Percentiles rank a stretch among this genome's conserved stretches.
Evolutionary conservation across 2,113 vertebrate species (phyloP).

Genomic region (Sinocyclocheilus anophthalmus): DNA sequence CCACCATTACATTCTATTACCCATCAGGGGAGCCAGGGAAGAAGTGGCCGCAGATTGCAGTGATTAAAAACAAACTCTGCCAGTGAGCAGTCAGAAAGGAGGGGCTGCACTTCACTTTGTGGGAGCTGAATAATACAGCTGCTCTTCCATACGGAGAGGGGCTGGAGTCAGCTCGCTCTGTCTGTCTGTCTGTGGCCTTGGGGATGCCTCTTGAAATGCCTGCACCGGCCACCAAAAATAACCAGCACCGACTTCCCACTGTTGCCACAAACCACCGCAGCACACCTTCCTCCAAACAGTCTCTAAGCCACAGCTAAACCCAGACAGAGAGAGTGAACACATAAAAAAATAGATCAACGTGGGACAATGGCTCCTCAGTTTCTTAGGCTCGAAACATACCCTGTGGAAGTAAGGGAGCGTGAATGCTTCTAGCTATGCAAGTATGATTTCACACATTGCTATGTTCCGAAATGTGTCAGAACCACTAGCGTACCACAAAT

Average conservation of each 20-base stretch:
- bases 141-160: constrained; percentile 42
- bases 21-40: constrained; percentile 39
- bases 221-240: constrained; percentile 44
- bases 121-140: constrained; percentile 44
- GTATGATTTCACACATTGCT: neutral
- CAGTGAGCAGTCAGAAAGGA: constrained; percentile 39
- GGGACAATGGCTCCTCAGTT: neutral
- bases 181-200: constrained; percentile 35
- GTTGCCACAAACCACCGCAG: neutral
- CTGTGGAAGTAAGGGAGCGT: neutral
- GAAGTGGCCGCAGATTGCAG: constrained; percentile 49
- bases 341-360: neutral
- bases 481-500: neutral
- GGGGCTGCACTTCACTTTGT: constrained; percentile 32
- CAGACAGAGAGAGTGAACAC: neutral
- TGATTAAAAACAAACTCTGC: constrained; percentile 53
- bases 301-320: constrained; percentile 5
- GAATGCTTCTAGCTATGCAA: neutral
- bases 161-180: constrained; percentile 34
- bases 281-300: constrained; percentile 13
- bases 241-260: constrained; percentile 37
- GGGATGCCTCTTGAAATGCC: constrained; percentile 36
- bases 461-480: constrained; percentile 1
- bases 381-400: neutral
- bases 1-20: constrained; percentile 39